Conservation (phyloP, 2,113 vertebrate species). For the Perca schrenkii region DNA sequence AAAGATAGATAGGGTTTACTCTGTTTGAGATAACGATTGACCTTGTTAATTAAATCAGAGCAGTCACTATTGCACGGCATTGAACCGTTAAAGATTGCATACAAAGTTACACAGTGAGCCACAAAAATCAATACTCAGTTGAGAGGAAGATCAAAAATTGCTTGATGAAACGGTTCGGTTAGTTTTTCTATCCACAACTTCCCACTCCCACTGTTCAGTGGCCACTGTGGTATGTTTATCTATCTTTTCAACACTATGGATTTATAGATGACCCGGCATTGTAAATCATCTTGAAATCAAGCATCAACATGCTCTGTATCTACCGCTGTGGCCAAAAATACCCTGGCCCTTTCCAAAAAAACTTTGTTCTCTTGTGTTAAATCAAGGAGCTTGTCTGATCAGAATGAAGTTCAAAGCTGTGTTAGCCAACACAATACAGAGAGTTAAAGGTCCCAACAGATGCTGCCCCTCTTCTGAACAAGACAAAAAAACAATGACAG, state of each 20-base stretch:
- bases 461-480: constrained; percentile 35
- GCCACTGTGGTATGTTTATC: constrained; percentile 71
- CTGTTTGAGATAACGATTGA: constrained; percentile 62
- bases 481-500: constrained; percentile 47
- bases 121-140: constrained; percentile 57
- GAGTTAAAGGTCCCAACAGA: constrained; percentile 59
- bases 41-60: constrained; percentile 74
- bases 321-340: constrained; percentile 63
- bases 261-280: constrained; percentile 68
- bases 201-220: constrained; percentile 66
- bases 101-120: constrained; percentile 55
- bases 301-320: constrained; percentile 55
- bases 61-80: constrained; percentile 28
- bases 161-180: constrained; percentile 67
- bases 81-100: constrained; percentile 54
- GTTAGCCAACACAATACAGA: constrained; percentile 47
- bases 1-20: constrained; percentile 15
- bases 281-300: constrained; percentile 75
- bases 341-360: constrained; percentile 62
- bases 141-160: constrained; percentile 61
- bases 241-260: constrained; percentile 71
- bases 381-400: constrained; percentile 67
- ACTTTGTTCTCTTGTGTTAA: constrained; percentile 64
- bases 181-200: constrained; percentile 62
- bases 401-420: constrained; percentile 62